These are phyloP conservation scores for Trididemnum miniatum DNA, from an alignment of 23 tunicate genomes.

Conservation along the genomic window DNA sequence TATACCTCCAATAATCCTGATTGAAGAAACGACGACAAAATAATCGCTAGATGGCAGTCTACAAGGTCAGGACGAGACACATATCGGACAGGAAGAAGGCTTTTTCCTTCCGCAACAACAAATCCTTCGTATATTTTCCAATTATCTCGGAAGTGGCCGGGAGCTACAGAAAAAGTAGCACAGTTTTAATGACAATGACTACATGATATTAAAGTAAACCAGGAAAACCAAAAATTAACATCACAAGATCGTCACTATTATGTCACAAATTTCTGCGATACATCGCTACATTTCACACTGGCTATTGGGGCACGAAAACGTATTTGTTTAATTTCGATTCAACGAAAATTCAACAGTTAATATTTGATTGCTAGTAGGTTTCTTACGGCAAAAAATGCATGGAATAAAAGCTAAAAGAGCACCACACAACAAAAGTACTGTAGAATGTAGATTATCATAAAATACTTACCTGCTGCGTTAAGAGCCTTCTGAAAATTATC, in stretches of 20 bases:
- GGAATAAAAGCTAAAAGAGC: background rate
- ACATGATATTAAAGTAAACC: no score
- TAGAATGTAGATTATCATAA: no score
- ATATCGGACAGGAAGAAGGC: slow-evolving; percentile 37
- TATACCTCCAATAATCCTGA: slow-evolving; percentile 54
- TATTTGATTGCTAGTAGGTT: background rate
- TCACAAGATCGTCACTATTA: no score
- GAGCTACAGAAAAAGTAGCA: slow-evolving; percentile 57
- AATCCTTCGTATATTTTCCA: slow-evolving; percentile 75
- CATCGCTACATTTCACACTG: no score
- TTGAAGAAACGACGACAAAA: slow-evolving; percentile 61
- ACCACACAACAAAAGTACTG: no score
- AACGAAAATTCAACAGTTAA: background rate
- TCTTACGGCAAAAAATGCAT: background rate
- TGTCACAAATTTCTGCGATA: no score
- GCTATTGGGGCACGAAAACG: no score
- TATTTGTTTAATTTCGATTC: no score
- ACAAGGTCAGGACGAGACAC: slow-evolving; percentile 72
- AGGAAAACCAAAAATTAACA: no score
- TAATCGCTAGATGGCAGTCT: slow-evolving; percentile 68
- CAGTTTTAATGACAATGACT: no score
- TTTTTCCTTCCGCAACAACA: slow-evolving; percentile 80
- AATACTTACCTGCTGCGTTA: slow-evolving; percentile 38
- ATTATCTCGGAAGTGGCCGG: slow-evolving; percentile 72
- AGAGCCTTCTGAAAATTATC: slow-evolving; percentile 62